Evolutionary conservation across 2,113 vertebrate genomes (phyloP), one percentile per base, ranked within the genome.

Genomic region (Crotalus horridus): DNA sequence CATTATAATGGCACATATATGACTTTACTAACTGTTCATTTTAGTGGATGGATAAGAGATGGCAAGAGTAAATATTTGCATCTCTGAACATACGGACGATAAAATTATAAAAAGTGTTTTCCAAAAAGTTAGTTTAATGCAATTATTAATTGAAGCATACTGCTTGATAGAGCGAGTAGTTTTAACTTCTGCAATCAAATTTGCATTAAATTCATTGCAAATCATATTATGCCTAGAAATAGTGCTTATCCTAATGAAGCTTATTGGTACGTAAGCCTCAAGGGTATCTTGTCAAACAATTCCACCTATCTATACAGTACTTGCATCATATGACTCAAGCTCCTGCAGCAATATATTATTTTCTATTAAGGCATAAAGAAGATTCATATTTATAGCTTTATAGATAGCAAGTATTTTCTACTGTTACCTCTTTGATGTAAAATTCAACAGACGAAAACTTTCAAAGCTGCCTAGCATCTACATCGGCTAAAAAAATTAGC

Each of bases 141-240:
- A 94, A 3, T 92, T 91, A 43, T 81, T 85, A 26, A 59, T 90
- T 90, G 29, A 90, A 93, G 87, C 20, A 95, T 56, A 95, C 64
- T 95, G 88, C 88, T 90, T 53, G 88, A 97, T 92, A 93, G 95
- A 93, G 85, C 1, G 2, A 87, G 87, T 90, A 96, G 91, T 64
- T 96, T 96, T 96, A 95, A 95, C 89, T 95, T 46, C 9, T 93
- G 90, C 89, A 95, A 91, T 87, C 93, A 95, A 12, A 51, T 91
- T 94, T 96, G 95, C 92, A 96, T 96, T 95, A 93, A 96, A 96
- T 94, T 87, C 92, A 93, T 61, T 85, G 85, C 92, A 95, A 93
- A 94, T 93, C 61, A 93, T 85, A 94, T 92, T 88, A 88, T 15
- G 43, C 90, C 59, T 93, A 89, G 94, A 91, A 96, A 95, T 92